Conservation (phyloP, 2,113 vertebrate genomes). For the Paraplagusia blochii region DNA sequence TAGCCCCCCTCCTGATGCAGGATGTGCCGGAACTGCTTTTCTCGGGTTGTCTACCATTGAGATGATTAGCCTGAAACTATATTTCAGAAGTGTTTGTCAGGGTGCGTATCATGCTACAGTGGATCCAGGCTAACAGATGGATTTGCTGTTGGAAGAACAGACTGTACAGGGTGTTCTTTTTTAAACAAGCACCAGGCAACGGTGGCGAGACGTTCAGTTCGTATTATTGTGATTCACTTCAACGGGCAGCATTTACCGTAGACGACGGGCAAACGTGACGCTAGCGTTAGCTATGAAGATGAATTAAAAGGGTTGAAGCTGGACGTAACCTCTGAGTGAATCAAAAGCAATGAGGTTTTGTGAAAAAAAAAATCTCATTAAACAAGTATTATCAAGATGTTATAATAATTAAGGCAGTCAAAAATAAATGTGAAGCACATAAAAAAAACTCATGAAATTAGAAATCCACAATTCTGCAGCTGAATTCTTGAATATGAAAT, state of each 20-base stretch:
- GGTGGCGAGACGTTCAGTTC: conserved; percentile 35
- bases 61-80: conserved; percentile 66
- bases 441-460: too few species aligned
- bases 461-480: too few species aligned
- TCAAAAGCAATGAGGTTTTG: background rate
- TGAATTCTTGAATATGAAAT: too few species aligned
- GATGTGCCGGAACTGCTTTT: conserved; percentile 56
- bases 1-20: conserved; percentile 42
- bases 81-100: conserved; percentile 61
- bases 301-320: conserved; percentile 42
- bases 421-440: too few species aligned
- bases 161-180: conserved; percentile 28
- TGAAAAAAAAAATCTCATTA: too few species aligned
- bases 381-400: too few species aligned
- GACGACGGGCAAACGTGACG: conserved; percentile 51
- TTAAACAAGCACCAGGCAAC: conserved; percentile 23
- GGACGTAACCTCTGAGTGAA: conserved; percentile 39
- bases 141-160: conserved; percentile 36
- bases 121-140: conserved; percentile 39
- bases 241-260: conserved; percentile 13
- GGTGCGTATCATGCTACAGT: conserved; percentile 22
- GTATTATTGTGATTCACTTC: conserved; percentile 36
- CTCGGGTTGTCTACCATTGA: conserved; percentile 62
- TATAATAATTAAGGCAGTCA: too few species aligned
- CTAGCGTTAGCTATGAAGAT: conserved; percentile 52